Percentiles rank a stretch among this genome's conserved stretches.
Evolutionary conservation across 2,113 vertebrate species (phyloP).

Genomic region (Etheostoma cragini): DNA sequence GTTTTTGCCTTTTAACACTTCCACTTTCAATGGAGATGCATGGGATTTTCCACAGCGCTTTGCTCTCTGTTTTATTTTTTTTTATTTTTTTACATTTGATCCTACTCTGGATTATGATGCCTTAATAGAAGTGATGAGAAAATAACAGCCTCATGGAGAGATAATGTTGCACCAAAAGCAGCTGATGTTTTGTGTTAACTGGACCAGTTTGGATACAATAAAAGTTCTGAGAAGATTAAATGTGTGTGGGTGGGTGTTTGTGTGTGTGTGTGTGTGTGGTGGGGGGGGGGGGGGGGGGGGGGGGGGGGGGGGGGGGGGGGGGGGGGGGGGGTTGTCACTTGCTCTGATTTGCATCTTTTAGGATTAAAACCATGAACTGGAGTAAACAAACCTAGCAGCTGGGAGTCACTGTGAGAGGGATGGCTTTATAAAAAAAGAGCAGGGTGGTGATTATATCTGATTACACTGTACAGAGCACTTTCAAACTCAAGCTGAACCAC

Average conservation of each 20-base stretch:
- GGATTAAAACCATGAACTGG: constrained; percentile 39
- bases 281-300: too few relatives aligned
- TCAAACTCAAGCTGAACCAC: background rate
- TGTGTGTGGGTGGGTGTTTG: background rate
- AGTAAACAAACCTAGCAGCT: constrained; percentile 33
- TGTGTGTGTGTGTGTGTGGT: too few relatives aligned
- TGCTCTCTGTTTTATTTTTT: background rate
- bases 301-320: too few relatives aligned
- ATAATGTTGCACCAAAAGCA: constrained; percentile 3
- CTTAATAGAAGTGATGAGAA: constrained; percentile 17
- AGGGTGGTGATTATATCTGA: constrained; percentile 58
- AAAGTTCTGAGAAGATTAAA: background rate
- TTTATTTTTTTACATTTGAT: constrained; percentile 11
- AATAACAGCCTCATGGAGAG: constrained; percentile 49
- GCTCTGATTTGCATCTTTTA: constrained; percentile 14
- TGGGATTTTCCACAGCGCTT: constrained; percentile 23
- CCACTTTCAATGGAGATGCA: background rate
- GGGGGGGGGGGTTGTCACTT: too few relatives aligned
- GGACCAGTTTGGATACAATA: background rate
- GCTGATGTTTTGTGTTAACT: background rate
- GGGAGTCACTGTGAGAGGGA: constrained; percentile 39
- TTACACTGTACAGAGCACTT: constrained; percentile 43
- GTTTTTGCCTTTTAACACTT: background rate
- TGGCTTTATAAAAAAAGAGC: constrained; percentile 30
- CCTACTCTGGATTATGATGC: constrained; percentile 36